Percentiles rank a stretch among this genome's conserved stretches.
These are phyloP conservation scores for Lophius piscatorius DNA, from an alignment of 2,113 vertebrate genomes.

Conservation along the genomic window DNA sequence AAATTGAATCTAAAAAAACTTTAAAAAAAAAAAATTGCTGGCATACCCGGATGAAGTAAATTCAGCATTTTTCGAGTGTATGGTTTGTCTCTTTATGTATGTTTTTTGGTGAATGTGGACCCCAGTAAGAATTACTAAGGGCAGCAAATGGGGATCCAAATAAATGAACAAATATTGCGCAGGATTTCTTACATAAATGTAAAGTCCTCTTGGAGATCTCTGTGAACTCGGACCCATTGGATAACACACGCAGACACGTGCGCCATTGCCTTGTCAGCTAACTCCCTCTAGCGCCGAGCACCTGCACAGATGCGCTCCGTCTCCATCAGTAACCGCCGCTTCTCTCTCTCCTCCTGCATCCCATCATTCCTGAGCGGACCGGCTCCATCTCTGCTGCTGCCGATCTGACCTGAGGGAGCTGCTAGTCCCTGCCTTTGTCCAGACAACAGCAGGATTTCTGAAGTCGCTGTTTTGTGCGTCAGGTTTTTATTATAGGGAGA, in stretches of 20 bases:
- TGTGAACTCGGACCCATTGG: conserved; percentile 21
- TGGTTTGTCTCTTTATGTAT: too few relatives aligned
- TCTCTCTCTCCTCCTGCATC: conserved; percentile 45
- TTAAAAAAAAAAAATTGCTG: too few relatives aligned
- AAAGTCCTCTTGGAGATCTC: conserved; percentile 11
- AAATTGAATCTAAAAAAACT: too few relatives aligned
- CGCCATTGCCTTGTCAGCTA: conserved; percentile 82
- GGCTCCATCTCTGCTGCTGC: conserved; percentile 38
- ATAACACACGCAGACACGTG: conserved; percentile 20
- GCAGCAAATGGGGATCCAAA: too few relatives aligned
- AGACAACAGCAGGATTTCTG: conserved; percentile 11
- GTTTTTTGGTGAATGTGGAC: too few relatives aligned
- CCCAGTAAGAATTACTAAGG: too few relatives aligned
- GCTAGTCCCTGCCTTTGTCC: conserved; percentile 9
- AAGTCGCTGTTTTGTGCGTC: too few relatives aligned
- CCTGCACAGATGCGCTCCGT: conserved; percentile 74
- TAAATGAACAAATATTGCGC: too few relatives aligned
- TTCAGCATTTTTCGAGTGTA: too few relatives aligned
- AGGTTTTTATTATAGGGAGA: too few relatives aligned
- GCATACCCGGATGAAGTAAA: too few relatives aligned
- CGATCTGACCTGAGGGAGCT: conserved; percentile 26
- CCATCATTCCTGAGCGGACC: conserved; percentile 22
- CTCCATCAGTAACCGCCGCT: conserved; percentile 44
- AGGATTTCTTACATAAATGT: too few relatives aligned
- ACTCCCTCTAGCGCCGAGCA: conserved; percentile 89